A percentile compares a stretch with the other conserved stretches of the same genome.
Conservation (phyloP, 2,888 invertebrate species). For the Meta bourneti region DNA sequence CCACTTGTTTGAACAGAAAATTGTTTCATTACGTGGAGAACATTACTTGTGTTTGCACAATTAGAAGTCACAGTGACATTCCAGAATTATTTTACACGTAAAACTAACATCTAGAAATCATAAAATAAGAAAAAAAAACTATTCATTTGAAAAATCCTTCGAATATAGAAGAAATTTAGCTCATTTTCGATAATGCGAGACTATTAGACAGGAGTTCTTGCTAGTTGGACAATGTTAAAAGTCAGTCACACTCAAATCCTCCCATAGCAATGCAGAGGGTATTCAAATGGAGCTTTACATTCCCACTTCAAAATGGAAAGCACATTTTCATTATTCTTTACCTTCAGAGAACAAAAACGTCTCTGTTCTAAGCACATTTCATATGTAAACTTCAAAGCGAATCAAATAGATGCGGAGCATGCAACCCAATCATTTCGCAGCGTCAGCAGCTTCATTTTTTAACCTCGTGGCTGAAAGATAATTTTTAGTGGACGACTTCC, state of each 20-base stretch:
- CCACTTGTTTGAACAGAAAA: too few relatives aligned
- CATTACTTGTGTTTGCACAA: too few relatives aligned
- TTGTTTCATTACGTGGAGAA: too few relatives aligned
- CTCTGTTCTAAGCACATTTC: not conserved
- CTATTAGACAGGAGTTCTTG: not conserved
- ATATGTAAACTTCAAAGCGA: not conserved
- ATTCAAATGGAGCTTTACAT: not conserved
- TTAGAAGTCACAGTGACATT: too few relatives aligned
- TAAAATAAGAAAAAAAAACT: too few relatives aligned
- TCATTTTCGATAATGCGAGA: too few relatives aligned
- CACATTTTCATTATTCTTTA: not conserved
- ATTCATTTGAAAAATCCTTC: too few relatives aligned
- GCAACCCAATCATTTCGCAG: not conserved
- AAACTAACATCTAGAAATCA: too few relatives aligned
- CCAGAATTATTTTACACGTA: too few relatives aligned
- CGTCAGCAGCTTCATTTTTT: not conserved
- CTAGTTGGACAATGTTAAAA: not conserved
- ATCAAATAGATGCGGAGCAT: not conserved
- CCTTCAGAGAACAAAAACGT: not conserved
- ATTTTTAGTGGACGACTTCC: not conserved
- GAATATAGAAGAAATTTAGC: too few relatives aligned
- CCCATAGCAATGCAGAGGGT: not conserved
- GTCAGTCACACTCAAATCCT: not conserved
- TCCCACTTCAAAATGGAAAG: not conserved
- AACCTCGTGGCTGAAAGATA: not conserved